These are phyloP conservation scores for Acleris emargana DNA, from an alignment of 2,888 invertebrate genomes.

Conservation along the genomic window DNA sequence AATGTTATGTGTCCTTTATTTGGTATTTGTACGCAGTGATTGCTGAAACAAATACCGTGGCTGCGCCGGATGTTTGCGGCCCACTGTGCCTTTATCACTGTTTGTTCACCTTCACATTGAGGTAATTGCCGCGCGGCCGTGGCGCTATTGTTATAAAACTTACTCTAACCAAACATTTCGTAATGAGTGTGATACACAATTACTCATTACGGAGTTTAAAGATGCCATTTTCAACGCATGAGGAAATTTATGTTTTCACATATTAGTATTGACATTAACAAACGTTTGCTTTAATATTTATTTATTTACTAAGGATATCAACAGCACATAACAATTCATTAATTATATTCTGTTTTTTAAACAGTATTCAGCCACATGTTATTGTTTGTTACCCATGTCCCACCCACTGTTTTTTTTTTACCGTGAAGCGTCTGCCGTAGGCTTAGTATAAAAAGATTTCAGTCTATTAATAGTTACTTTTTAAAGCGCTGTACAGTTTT, in stretches of 20 bases:
- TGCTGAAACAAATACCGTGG: conserved; percentile 20
- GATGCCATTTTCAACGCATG: background rate
- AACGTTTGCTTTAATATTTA: too few species aligned
- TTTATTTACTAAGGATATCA: too few species aligned
- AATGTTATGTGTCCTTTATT: background rate
- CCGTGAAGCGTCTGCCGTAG: background rate
- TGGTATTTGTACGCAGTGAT: conserved; percentile 8
- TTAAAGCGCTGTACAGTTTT: conserved; percentile 4
- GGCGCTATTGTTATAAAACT: conserved; percentile 9
- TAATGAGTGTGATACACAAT: background rate
- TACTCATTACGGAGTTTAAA: background rate
- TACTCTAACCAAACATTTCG: conserved; percentile 1
- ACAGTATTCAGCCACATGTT: background rate
- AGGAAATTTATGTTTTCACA: too few species aligned
- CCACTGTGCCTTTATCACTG: conserved; percentile 26
- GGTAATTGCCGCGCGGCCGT: conserved; percentile 17
- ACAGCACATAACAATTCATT: too few species aligned
- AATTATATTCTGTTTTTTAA: background rate
- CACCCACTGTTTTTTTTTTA: too few species aligned
- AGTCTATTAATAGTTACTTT: conserved; percentile 22
- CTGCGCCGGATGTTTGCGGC: conserved; percentile 33
- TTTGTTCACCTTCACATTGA: conserved; percentile 35
- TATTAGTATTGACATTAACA: too few species aligned
- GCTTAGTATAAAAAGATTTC: background rate
- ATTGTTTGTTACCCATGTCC: too few species aligned